Conservation (phyloP, 2,113 vertebrate genomes). For the Mormyrus lacerda region DNA sequence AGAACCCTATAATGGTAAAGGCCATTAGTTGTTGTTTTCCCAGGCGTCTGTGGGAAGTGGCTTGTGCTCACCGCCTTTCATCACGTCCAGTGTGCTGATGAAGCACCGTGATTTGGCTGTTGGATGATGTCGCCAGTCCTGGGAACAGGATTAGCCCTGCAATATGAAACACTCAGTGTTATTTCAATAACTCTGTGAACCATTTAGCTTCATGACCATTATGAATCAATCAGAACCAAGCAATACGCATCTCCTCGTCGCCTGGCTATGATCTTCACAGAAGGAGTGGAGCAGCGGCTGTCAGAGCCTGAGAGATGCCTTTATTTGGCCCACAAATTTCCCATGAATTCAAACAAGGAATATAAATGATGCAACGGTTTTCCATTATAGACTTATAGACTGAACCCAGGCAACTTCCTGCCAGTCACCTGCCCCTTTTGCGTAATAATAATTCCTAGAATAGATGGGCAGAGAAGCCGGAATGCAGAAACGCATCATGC, state of each 20-base stretch:
- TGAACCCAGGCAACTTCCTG: not conserved
- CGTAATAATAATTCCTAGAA: not conserved
- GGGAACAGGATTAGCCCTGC: not conserved
- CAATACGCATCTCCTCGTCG: not conserved
- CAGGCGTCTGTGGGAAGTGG: not conserved
- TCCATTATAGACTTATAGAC: not conserved
- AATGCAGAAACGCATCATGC: not conserved
- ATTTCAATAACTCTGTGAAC: not conserved
- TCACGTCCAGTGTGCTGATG: not conserved
- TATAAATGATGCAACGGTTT: not conserved
- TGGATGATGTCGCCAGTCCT: not conserved
- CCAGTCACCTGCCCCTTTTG: not conserved
- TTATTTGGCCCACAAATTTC: not conserved
- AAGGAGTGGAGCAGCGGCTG: not conserved
- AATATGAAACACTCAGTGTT: not conserved
- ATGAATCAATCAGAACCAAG: not conserved
- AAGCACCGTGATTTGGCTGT: not conserved
- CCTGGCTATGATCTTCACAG: not conserved
- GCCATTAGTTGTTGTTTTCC: not conserved
- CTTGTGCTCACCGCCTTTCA: not conserved
- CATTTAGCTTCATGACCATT: not conserved
- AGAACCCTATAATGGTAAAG: not conserved
- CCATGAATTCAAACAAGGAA: slow-evolving; percentile 2
- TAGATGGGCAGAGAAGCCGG: not conserved
- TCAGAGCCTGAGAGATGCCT: not conserved